Evolutionary conservation across 2,888 invertebrate genomes (phyloP), one percentile per base, ranked within the genome.

Genomic region (Meiosimyza platycephala): DNA sequence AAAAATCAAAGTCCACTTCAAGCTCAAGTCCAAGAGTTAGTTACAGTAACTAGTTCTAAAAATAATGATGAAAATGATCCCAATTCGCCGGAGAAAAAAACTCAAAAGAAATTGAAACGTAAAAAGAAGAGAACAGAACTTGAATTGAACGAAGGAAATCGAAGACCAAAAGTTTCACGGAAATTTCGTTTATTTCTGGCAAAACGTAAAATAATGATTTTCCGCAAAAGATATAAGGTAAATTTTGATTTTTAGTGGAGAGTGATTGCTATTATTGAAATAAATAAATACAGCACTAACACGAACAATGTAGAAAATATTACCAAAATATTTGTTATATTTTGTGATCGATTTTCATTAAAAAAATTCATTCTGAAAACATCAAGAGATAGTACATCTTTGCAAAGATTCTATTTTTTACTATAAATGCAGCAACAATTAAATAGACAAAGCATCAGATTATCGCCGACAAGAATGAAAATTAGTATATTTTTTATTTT

Each of bases 111-210:
- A 18, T 40, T 51, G 12, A 64, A 64, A 55, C 18, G 50, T 51
- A 57, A 72, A 65, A 28, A 40, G 50, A 47, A 52, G n/a, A 13
- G n/a, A 16, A 16, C 40, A 52, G 71, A 72, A 54, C 6, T 22
- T 18, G 51, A 33, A n/a, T 12, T 16, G 55, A 57, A 12, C 15
- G 15, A 15, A 59, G 40, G 28, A 16, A n/a, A 28, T 13, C 72
- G 67, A 15, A 62, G 77, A 69, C 68, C 79, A 75, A 40, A 79
- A 78, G 60, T 80, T 77, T 71, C 79, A 78, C 79, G 82, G 40
- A 81, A 78, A 48, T 74, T 84, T 40, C 80, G 85, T 9, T 75
- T 82, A 66, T 84, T 84, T 83, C 73, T 84, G 74, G 80, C 77
- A 33, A 79, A 81, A 52, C 79, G 82, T 51, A 78, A 81, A 22